These are phyloP conservation scores for Folsomia manolachei DNA, from an alignment of 2,888 invertebrate species.

Conservation along the genomic window DNA sequence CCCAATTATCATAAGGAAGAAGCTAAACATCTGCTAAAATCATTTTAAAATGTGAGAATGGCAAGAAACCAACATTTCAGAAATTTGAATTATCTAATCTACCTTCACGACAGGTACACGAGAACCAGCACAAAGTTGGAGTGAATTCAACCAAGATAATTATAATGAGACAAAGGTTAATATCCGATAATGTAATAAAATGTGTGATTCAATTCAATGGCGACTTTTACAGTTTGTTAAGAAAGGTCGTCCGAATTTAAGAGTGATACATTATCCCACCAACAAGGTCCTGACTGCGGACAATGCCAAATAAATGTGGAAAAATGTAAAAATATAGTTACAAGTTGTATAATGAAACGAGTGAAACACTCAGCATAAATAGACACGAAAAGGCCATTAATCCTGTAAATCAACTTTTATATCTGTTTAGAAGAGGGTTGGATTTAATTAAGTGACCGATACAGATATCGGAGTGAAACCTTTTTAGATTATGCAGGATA, in stretches of 20 bases:
- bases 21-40: not conserved
- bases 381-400: slow-evolving; percentile 4
- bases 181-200: not conserved
- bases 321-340: slow-evolving; percentile 27
- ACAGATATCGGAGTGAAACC: not conserved
- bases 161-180: not conserved
- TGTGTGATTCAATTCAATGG: not conserved
- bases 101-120: not conserved
- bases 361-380: slow-evolving; percentile 27
- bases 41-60: not conserved
- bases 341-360: too few species aligned
- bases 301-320: slow-evolving; percentile 24
- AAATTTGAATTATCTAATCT: not conserved
- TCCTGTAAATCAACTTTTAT: not conserved
- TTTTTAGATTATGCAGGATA: not conserved
- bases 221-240: not conserved
- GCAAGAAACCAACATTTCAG: not conserved
- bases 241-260: too few species aligned
- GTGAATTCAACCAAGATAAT: not conserved
- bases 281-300: slow-evolving; percentile 14
- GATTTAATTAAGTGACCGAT: not conserved
- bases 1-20: not conserved
- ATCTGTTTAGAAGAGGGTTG: too few species aligned
- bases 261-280: not conserved
- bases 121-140: not conserved